Percentiles rank a stretch among this genome's conserved stretches.
Conservation (phyloP, 2,888 invertebrate species). For the Zele albiditarsus region DNA sequence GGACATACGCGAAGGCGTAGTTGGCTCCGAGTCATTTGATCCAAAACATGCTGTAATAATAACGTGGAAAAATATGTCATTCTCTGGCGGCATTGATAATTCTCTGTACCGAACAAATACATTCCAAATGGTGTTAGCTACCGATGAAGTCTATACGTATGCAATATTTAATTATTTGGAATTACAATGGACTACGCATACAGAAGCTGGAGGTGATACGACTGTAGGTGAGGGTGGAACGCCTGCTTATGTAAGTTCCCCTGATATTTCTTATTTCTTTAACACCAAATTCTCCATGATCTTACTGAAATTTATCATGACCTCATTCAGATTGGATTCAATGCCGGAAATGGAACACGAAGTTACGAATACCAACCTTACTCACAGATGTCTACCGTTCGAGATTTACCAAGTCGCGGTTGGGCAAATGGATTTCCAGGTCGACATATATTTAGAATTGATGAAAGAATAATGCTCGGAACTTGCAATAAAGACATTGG, state of each 20-base stretch:
- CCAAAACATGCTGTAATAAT: constrained; percentile 93
- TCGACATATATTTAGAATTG: constrained; percentile 94
- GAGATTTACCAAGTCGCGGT: constrained; percentile 88
- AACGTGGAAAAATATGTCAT: constrained; percentile 97
- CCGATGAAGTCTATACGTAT: constrained; percentile 95
- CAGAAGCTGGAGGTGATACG: constrained; percentile 93
- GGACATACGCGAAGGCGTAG: constrained; percentile 92
- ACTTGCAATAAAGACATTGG: constrained; percentile 94
- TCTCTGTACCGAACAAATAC: constrained; percentile 92
- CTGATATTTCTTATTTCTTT: constrained; percentile 15
- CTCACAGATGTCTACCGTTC: constrained; percentile 88
- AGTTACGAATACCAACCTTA: constrained; percentile 92
- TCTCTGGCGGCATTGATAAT: constrained; percentile 89
- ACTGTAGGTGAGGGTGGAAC: constrained; percentile 89
- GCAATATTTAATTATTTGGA: constrained; percentile 95
- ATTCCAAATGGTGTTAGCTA: constrained; percentile 94
- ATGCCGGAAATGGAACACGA: constrained; percentile 95
- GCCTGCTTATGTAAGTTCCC: constrained; percentile 85
- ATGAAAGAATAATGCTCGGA: constrained; percentile 94
- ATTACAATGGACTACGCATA: constrained; percentile 92
- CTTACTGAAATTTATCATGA: constrained; percentile 6
- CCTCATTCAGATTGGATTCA: constrained; percentile 88
- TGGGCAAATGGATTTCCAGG: constrained; percentile 92
- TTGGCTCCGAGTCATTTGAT: constrained; percentile 91
- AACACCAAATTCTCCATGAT: constrained; percentile 32